Evolutionary conservation across 1,140 invertebrate genomes (phyloP).

Genomic region (Mesaphorura yosii): DNA sequence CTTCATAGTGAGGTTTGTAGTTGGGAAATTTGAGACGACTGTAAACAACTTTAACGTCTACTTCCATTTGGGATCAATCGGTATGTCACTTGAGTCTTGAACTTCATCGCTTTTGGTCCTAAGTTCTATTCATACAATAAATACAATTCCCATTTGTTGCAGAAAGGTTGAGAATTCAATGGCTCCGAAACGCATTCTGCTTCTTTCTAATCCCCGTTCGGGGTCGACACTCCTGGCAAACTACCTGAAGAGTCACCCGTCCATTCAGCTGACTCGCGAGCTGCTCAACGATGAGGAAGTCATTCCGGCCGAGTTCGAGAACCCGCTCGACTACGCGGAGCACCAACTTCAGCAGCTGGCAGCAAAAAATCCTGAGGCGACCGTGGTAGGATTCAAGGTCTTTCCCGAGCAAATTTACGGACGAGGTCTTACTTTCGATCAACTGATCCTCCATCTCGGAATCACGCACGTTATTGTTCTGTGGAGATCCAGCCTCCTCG

Average conservation of each 20-base stretch:
- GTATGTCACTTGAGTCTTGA: too few relatives aligned
- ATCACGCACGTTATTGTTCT: conserved; percentile 10
- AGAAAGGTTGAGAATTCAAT: background rate
- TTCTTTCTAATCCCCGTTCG: conserved; percentile 14
- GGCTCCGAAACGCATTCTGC: conserved; percentile 1
- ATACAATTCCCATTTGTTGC: too few relatives aligned
- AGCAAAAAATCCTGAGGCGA: background rate
- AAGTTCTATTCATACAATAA: too few relatives aligned
- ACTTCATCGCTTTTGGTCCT: too few relatives aligned
- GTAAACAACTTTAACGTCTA: too few relatives aligned
- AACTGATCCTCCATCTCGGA: background rate
- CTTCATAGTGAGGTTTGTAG: too few relatives aligned
- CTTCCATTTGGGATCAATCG: too few relatives aligned
- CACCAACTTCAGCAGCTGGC: background rate
- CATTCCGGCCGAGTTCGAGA: background rate
- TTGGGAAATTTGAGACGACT: too few relatives aligned
- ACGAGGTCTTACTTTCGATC: background rate
- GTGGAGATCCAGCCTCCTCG: conserved; percentile 13
- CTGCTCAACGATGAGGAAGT: conserved; percentile 10
- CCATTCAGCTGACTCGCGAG: conserved; percentile 3
- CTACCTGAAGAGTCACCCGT: conserved; percentile 8
- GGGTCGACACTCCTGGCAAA: conserved; percentile 10
- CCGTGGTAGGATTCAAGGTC: conserved; percentile 17
- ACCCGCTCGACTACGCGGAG: background rate
- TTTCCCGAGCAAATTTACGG: conserved; percentile 14